Evolutionary conservation across 2,113 vertebrate species (phyloP).

Genomic region (Eulemur rufifrons): DNA sequence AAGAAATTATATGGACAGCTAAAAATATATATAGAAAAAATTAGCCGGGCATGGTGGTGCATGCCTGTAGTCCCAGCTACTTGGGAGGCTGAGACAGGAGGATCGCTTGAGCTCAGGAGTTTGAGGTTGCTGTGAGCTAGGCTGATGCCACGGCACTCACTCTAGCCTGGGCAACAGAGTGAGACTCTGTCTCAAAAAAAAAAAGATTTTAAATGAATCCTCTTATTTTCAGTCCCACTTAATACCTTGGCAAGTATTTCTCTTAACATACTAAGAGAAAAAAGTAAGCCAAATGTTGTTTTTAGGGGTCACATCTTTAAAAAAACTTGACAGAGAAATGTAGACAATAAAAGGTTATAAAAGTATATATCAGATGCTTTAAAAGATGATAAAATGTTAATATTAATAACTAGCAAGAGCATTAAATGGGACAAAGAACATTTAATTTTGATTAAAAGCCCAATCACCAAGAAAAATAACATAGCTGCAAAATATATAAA

Average conservation of each 20-base stretch:
- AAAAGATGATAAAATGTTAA: neutral
- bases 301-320: neutral
- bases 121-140: no score
- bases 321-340: neutral
- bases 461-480: neutral
- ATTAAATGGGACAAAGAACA: neutral
- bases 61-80: no score
- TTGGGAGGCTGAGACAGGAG: no score
- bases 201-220: neutral
- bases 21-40: no score
- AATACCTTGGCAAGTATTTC: neutral
- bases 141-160: no score
- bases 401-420: neutral
- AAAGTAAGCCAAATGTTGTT: neutral
- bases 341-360: neutral
- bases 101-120: no score
- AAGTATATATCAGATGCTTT: neutral
- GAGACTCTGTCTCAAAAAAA: no score
- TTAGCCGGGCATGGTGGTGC: no score
- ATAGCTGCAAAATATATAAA: slow-evolving; percentile 5
- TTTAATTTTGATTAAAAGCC: neutral
- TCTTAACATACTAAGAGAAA: neutral
- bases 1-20: no score
- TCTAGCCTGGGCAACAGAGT: no score
- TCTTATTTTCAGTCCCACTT: neutral